Base-by-base conservation (phyloP, 2,113 vertebrate species). In the Nesoenas mayeri region DNA sequence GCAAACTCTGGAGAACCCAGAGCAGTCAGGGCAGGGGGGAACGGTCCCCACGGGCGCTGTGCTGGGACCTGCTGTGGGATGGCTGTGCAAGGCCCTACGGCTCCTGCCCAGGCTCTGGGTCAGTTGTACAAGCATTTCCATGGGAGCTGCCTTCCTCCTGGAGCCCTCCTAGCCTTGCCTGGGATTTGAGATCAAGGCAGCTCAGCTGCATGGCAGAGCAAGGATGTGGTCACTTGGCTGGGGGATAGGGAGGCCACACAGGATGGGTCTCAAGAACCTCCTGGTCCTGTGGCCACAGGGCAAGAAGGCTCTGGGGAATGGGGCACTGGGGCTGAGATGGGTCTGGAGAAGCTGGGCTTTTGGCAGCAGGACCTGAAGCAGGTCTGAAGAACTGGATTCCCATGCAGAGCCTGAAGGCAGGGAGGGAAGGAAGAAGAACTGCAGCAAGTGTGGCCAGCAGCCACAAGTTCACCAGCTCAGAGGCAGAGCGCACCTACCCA, bases 21-120 rank as follows among this genome's bases (percentile, higher is more conserved):
- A 12, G n/a, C 12, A 25, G 60, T 15, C 34, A n/a, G 1, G 0
- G 44, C 44, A 19, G 17, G 0, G 4, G 5, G 4, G 29, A 3
- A 28, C 1, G 2, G 44, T 17, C 21, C n/a, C 34, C 36, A n/a
- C 1, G 2, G 26, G 4, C 34, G 7, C 26, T 61, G 25, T 53
- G 62, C 74, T 71, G 34, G 51, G 57, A 82, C 57, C 42, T 56
- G 29, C 53, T 79, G 65, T 4, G 8, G 47, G 57, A n/a, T 4
- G 22, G 38, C 31, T 81, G 60, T 53, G 78, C n/a, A 38, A 66
- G 24, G 24, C 74, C 36, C 48, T 71, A 9, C 28, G 34, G 31
- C 51, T 93, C 29, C n/a, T 61, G 32, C 26, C 12, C 17, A 10
- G n/a, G 61, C 13, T 62, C 47, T 71, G 74, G 15, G 61, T 31